Evolutionary conservation across 2,888 invertebrate species (phyloP).

Genomic region (Rhagium mordax): DNA sequence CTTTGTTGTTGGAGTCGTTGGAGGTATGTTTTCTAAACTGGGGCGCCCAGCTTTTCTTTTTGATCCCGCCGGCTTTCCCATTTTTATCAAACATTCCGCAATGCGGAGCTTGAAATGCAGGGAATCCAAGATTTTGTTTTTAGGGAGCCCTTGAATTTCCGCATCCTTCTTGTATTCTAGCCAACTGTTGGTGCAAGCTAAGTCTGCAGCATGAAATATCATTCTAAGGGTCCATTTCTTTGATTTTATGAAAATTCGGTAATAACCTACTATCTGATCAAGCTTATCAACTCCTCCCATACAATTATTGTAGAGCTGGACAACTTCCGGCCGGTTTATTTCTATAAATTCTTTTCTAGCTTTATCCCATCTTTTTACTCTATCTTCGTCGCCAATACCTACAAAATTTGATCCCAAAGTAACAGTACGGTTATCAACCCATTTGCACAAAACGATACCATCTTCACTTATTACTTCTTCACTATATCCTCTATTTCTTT

Average conservation of each 20-base stretch:
- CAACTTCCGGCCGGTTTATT: constrained; percentile 39
- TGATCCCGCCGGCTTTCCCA: too few relatives aligned
- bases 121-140: too few relatives aligned
- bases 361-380: constrained; percentile 52
- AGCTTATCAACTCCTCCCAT: constrained; percentile 55
- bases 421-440: constrained; percentile 51
- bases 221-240: constrained; percentile 50
- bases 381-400: constrained; percentile 46
- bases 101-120: too few relatives aligned
- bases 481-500: constrained; percentile 11
- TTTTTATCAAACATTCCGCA: too few relatives aligned
- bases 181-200: constrained; percentile 52
- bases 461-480: too few relatives aligned
- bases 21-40: too few relatives aligned
- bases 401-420: constrained; percentile 52
- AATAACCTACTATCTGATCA: constrained; percentile 50
- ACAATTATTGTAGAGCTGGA: constrained; percentile 45
- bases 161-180: constrained; percentile 47
- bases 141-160: too few relatives aligned
- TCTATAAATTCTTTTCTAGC: constrained; percentile 41
- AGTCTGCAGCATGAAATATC: too few relatives aligned
- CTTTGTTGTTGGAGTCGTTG: too few relatives aligned
- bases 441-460: constrained; percentile 29
- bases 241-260: constrained; percentile 49
- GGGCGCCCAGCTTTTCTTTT: too few relatives aligned